Evolutionary conservation across 2,113 vertebrate species (phyloP).

Genomic region (Pelvicachromis taeniatus): DNA sequence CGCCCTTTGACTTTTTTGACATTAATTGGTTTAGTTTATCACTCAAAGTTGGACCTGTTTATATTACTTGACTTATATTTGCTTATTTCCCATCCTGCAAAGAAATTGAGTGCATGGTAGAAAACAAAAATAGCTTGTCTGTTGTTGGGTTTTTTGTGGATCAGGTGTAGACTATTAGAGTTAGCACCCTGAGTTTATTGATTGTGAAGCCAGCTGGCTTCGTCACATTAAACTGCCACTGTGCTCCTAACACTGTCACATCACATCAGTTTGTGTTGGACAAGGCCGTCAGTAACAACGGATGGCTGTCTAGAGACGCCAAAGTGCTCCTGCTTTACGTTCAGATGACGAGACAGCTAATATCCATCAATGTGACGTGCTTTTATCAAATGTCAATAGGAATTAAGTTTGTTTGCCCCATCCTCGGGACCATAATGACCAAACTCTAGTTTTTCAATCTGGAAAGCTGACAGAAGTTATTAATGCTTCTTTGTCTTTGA

Average conservation of each 20-base stretch:
- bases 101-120: slow-evolving; percentile 14
- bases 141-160: background rate
- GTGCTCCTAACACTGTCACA: slow-evolving; percentile 27
- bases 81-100: slow-evolving; percentile 27
- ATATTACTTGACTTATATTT: slow-evolving; percentile 28
- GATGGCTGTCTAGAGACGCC: background rate
- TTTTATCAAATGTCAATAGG: slow-evolving; percentile 15
- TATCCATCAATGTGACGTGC: slow-evolving; percentile 45
- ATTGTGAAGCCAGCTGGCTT: slow-evolving; percentile 10
- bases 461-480: slow-evolving; percentile 45
- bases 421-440: background rate
- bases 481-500: slow-evolving; percentile 34
- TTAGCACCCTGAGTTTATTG: slow-evolving; percentile 12
- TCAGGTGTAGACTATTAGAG: background rate
- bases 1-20: background rate
- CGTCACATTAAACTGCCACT: background rate
- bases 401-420: slow-evolving; percentile 4
- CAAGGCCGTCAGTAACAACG: background rate
- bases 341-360: slow-evolving; percentile 3
- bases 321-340: slow-evolving; percentile 34
- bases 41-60: background rate
- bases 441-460: slow-evolving; percentile 27
- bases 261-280: slow-evolving; percentile 27
- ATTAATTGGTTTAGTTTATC: background rate
- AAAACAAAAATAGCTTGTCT: background rate